Evolutionary conservation across 1,140 invertebrate genomes (phyloP), one percentile per base, ranked within the genome.

Genomic region (Anadara kagoshimensis): DNA sequence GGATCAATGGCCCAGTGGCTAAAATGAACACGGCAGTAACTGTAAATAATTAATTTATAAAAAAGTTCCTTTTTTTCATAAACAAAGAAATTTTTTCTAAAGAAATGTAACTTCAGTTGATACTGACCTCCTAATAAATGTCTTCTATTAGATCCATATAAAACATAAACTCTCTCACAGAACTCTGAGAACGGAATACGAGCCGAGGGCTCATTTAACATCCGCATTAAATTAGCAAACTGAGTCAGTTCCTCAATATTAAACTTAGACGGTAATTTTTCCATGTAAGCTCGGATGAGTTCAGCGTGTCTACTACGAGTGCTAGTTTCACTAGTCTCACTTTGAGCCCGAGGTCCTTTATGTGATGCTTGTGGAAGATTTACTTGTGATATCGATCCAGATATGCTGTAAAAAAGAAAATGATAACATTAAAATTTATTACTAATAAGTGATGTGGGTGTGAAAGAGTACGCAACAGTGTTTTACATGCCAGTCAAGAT

Each of bases 131-230:
- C 78, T 24, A 89, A 74, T 10, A 89, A 71, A 75, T 90, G 81
- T 68, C 86, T 88, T 61, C 89, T 79, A 10, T 87, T 80, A 36
- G 78, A 75, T 14, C 89, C 89, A 78, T 87, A 89, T 41, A 90
- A 73, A 51, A 85, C 78, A 5, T 87, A 69, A 18, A 90, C 81
- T 41, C 85, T 83, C 47, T 90, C 84, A 75, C 88, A 89, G 64
- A 90, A 89, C 56, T 89, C 86, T 22, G 79, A 61, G 67, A 90
- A 86, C 16, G 84, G 81, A 69, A 85, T 83, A 54, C 88, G 66
- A 14, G 47, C 56, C 1, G 47, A 36, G 8, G 75, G 64, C 24
- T 73, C 73, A 56, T 76, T 71, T 62, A 78, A 63, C 45, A 73
- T 71, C 51, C 78, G 75, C 29, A 90, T 73, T 10, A 88, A 75